Percentiles rank a stretch among this genome's conserved stretches.
Conservation (phyloP, 2,113 vertebrate species). For the Oncorhynchus kisutch region DNA sequence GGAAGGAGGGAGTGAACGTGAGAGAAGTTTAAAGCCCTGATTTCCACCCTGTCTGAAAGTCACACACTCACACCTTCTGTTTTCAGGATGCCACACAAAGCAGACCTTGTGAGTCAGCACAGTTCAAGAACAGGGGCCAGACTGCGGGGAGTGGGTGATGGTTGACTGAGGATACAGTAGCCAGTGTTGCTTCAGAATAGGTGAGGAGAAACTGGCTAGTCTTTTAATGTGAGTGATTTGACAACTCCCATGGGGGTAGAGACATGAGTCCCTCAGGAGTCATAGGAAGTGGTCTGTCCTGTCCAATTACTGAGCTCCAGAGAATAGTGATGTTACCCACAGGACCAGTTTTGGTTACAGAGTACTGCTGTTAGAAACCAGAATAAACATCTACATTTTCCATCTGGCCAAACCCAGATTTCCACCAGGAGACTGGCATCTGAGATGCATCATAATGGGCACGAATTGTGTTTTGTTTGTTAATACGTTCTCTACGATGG, state of each 20-base stretch:
- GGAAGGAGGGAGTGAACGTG: constrained; percentile 19
- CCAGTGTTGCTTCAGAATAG: constrained; percentile 32
- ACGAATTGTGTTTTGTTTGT: constrained; percentile 40
- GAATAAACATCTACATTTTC: constrained; percentile 17
- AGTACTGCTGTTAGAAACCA: constrained; percentile 10
- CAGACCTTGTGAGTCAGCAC: constrained; percentile 57
- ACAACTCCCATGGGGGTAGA: constrained; percentile 21
- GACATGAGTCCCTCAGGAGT: background rate
- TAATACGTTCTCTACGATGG: constrained; percentile 25
- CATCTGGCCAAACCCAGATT: constrained; percentile 29
- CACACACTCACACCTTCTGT: constrained; percentile 43
- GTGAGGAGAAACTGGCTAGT: constrained; percentile 26
- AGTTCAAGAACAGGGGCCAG: constrained; percentile 16
- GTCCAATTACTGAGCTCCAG: constrained; percentile 28
- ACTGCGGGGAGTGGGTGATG: constrained; percentile 44
- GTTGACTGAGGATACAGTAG: constrained; percentile 54
- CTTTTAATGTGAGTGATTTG: constrained; percentile 12
- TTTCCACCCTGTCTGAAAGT: constrained; percentile 57
- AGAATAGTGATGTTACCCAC: constrained; percentile 31
- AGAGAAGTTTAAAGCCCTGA: constrained; percentile 36
- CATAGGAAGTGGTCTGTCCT: constrained; percentile 2
- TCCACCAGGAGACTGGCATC: background rate
- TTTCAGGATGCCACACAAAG: constrained; percentile 57
- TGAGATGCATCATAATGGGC: constrained; percentile 25
- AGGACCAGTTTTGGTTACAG: constrained; percentile 28